Conservation (phyloP, 2,888 invertebrate species). For the Nephrotoma flavescens region DNA sequence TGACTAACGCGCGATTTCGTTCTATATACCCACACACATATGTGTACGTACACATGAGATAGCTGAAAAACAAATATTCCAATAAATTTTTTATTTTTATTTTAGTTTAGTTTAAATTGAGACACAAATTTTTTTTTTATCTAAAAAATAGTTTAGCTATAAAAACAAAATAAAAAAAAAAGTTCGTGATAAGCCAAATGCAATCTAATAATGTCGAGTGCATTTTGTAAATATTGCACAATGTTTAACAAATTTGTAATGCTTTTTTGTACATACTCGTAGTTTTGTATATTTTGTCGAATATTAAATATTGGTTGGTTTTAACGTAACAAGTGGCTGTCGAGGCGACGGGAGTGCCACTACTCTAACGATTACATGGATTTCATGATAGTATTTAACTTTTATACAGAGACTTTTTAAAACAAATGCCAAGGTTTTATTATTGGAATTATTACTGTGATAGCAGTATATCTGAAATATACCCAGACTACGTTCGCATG, state of each 20-base stretch:
- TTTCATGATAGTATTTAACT: no score
- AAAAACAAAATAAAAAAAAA: not conserved
- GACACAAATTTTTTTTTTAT: not conserved
- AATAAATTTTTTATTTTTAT: not conserved
- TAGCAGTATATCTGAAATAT: no score
- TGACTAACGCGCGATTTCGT: not conserved
- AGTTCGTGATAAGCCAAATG: not conserved
- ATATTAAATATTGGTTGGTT: not conserved
- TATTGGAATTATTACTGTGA: no score
- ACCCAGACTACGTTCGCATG: no score
- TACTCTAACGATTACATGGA: no score
- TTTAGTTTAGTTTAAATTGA: not conserved
- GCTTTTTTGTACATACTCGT: not conserved
- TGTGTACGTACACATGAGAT: not conserved
- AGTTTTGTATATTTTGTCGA: not conserved
- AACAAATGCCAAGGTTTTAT: no score
- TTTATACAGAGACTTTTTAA: no score
- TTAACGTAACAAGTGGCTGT: not conserved
- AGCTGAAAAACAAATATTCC: not conserved
- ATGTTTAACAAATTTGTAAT: not conserved
- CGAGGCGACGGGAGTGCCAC: not conserved
- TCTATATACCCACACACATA: not conserved
- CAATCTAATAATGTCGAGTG: not conserved
- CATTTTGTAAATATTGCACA: not conserved
- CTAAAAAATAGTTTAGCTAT: not conserved